Percentiles rank a stretch among this genome's conserved stretches.
Evolutionary conservation across 64 coral and sea anemone species (phyloP).

Genomic region (Acropora yongei): DNA sequence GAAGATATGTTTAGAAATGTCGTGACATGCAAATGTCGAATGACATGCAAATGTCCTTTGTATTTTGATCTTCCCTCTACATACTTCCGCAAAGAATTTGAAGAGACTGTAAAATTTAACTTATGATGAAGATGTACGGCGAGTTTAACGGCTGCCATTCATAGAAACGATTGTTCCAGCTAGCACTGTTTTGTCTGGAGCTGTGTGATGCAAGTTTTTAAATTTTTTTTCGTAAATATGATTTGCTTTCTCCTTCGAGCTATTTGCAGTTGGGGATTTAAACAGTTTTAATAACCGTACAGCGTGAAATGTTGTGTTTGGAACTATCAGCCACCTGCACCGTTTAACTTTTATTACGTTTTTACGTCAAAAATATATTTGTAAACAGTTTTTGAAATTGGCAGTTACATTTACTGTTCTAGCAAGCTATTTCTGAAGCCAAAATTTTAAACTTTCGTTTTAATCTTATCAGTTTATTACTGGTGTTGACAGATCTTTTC

Average conservation of each 20-base stretch:
- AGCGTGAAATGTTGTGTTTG: slow-evolving; percentile 19
- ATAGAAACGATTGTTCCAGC: neutral
- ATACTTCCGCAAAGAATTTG: slow-evolving; percentile 27
- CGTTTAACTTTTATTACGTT: too few relatives aligned
- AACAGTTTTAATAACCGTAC: neutral
- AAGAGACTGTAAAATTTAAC: neutral
- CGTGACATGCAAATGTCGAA: slow-evolving; percentile 1
- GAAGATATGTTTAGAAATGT: slow-evolving; percentile 28
- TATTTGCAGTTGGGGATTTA: slow-evolving; percentile 8
- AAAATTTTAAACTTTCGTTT: too few relatives aligned
- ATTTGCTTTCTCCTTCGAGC: slow-evolving; percentile 2
- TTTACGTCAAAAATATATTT: too few relatives aligned
- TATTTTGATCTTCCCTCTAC: neutral
- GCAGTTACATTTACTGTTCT: too few relatives aligned
- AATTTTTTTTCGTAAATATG: slow-evolving; percentile 5
- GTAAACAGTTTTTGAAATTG: too few relatives aligned
- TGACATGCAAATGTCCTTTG: neutral
- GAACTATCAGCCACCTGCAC: neutral
- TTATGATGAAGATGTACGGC: neutral
- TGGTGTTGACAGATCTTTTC: too few relatives aligned
- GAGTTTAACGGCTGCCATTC: too few relatives aligned
- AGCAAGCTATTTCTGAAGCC: too few relatives aligned
- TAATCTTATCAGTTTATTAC: too few relatives aligned
- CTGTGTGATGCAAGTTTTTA: neutral
- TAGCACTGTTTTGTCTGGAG: neutral